phyloP scores from a whole-genome alignment of 2,797 vertebrate species.

The Avahi laniger region DNA sequence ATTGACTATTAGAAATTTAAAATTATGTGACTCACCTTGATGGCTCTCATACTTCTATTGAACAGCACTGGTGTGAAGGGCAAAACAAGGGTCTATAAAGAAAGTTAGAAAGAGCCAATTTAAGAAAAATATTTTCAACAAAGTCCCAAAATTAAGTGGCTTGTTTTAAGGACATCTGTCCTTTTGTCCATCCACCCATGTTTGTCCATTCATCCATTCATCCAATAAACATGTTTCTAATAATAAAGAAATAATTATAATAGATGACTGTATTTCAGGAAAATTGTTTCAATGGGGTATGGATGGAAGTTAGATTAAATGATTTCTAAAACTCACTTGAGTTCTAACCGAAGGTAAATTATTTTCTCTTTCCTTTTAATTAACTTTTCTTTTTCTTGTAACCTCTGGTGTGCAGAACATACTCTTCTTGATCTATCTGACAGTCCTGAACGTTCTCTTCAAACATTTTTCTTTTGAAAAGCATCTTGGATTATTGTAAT shows the following conservation, averaged over 20 bases:
- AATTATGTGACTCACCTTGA: not conserved
- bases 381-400: not conserved
- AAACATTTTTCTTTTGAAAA: not conserved
- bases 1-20: constrained; percentile 9
- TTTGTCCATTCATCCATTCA: not conserved
- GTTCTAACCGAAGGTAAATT: not conserved
- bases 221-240: not conserved
- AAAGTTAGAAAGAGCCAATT: not conserved
- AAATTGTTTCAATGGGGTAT: not conserved
- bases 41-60: not conserved
- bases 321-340: not conserved
- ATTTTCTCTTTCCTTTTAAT: not conserved
- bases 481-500: not conserved
- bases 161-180: not conserved
- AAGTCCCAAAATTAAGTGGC: not conserved
- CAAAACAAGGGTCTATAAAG: not conserved
- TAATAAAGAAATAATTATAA: not conserved
- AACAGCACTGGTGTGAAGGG: not conserved
- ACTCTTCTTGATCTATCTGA: not conserved
- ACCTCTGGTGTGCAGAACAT: not conserved
- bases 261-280: not conserved
- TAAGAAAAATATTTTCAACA: not conserved
- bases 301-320: not conserved
- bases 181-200: not conserved
- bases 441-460: not conserved